Base-by-base conservation (phyloP, 2,888 invertebrate species). In the Cerceris rybyensis region DNA sequence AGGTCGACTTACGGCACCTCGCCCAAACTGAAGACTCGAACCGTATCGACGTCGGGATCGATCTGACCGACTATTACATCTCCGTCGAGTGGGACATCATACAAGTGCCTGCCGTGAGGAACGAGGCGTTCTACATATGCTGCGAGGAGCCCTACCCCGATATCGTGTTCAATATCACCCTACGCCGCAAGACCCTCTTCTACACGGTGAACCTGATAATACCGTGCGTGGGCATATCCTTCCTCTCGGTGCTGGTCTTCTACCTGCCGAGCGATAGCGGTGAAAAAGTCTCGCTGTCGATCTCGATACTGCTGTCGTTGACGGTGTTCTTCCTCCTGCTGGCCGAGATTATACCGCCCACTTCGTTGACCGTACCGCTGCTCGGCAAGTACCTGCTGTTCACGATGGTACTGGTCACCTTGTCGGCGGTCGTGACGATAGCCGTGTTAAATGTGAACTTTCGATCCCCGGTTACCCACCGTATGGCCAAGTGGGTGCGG, bases 61-160 rank as follows among this genome's bases (percentile, higher is more conserved):
- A 98, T 93, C 94, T 98, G 82, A 97, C 97, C 89, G 98, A 98
- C 93, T 98, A 98, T 93, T 98, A 98, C 94, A 97, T 98, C 93
- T 98, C 98, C 89, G 98, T 98, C 76, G 99, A 99, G 93, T 99
- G 99, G 99, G 99, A 99, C 93, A 98, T 98, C 88, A 96, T 99
- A 95, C 95, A 96, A 82, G 98, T 98, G 85, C 98, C 98, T 70
- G 98, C 98, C 55, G 96, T 96, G 81, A 94, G 98, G 86, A 97
- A 98, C 92, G 98, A 98, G 91, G 97, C 97, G 92, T 97, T 97
- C 93, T 98, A 99, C 94, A 97, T 97, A 89, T 99, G 99, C 93
- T 99, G 99, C 93, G 97, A 98, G 93, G 97, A 98, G 93, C 98
- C 98, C 76, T 99, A 98, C 92, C 96, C 97, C 71, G 99, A 99